Conservation (phyloP, 2,797 vertebrate species). For the Coregonus ussuriensis region DNA sequence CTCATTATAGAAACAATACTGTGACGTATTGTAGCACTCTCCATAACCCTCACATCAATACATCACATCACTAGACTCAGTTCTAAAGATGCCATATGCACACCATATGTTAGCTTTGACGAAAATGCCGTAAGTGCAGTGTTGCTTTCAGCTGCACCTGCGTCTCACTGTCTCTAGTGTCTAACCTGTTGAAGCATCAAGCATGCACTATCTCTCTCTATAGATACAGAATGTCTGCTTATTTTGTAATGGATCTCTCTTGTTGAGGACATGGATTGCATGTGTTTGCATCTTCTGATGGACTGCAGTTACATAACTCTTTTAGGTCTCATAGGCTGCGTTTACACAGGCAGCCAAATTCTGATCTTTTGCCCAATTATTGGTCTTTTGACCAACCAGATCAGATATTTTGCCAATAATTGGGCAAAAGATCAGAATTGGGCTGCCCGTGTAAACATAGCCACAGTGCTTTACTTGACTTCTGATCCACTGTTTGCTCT, state of each 20-base stretch:
- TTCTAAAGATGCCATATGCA: conserved; percentile 26
- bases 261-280: neutral
- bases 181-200: neutral
- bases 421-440: too few species aligned
- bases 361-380: too few species aligned
- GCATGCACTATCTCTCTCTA: neutral
- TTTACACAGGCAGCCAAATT: too few species aligned
- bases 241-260: neutral
- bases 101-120: conserved; percentile 8
- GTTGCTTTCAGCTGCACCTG: conserved; percentile 48
- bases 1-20: too few species aligned
- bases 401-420: too few species aligned
- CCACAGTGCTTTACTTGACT: neutral
- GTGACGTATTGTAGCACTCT: neutral
- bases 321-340: neutral
- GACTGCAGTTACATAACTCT: neutral
- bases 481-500: neutral
- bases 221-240: neutral
- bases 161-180: conserved; percentile 9
- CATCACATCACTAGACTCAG: neutral
- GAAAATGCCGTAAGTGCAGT: conserved; percentile 22
- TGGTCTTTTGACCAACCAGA: too few species aligned
- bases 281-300: neutral
- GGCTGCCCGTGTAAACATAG: too few species aligned
- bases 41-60: neutral